Percentiles rank a stretch among this genome's conserved stretches.
These are phyloP conservation scores for Rhinichthys osculus DNA, from an alignment of 2,797 vertebrate species.

Conservation along the genomic window DNA sequence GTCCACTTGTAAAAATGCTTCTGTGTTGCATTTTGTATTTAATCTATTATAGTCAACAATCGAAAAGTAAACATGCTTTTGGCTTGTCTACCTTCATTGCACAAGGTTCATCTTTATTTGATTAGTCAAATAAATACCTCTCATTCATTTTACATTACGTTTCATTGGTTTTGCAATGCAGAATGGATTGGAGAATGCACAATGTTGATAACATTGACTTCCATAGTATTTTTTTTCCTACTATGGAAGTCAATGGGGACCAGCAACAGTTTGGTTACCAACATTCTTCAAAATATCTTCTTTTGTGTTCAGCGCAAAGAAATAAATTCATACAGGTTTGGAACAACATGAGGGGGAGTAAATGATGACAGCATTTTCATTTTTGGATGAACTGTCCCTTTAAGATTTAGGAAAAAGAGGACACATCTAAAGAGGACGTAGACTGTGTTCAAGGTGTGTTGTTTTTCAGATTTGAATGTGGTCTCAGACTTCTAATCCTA, in stretches of 20 bases:
- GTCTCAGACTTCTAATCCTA: neutral
- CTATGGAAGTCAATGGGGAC: too few relatives aligned
- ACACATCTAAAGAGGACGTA: neutral
- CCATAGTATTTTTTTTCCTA: too few relatives aligned
- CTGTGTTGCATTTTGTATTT: neutral
- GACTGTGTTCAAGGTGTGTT: neutral
- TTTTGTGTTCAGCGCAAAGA: neutral
- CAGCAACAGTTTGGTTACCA: neutral
- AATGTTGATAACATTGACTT: too few relatives aligned
- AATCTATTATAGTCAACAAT: neutral
- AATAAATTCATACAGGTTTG: neutral
- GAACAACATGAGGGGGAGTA: neutral
- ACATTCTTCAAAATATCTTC: neutral
- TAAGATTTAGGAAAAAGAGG: neutral
- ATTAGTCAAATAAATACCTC: neutral
- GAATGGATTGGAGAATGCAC: too few relatives aligned
- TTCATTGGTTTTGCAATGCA: neutral
- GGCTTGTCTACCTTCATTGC: neutral
- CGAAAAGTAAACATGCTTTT: neutral
- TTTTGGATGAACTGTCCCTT: neutral
- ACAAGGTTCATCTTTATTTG: neutral
- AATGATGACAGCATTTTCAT: neutral
- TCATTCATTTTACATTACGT: neutral
- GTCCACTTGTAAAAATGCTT: neutral
- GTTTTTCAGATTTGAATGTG: neutral